Evolutionary conservation across 2,797 vertebrate genomes (phyloP).

Genomic region (Sebastes itinus): DNA sequence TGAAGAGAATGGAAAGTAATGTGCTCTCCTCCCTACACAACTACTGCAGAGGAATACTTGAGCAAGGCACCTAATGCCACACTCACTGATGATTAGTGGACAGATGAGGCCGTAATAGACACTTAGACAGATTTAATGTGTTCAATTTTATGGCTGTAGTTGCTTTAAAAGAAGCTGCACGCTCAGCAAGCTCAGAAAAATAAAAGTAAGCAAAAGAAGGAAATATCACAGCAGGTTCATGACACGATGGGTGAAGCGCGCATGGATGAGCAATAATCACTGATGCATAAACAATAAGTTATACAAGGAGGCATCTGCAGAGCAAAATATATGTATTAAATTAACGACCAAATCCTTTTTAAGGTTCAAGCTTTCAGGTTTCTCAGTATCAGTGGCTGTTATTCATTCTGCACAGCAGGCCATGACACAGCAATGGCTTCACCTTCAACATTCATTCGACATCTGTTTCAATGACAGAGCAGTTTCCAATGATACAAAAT

Average conservation of each 20-base stretch:
- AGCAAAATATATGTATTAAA: not conserved
- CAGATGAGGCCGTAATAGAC: conserved; percentile 35
- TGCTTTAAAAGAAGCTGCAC: conserved; percentile 21
- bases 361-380: not conserved
- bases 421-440: not conserved
- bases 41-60: conserved; percentile 8
- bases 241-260: not conserved
- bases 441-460: not conserved
- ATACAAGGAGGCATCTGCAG: not conserved
- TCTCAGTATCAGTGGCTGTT: not conserved
- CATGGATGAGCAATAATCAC: conserved; percentile 17
- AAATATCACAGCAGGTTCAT: conserved; percentile 18
- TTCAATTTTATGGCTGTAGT: conserved; percentile 28
- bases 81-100: conserved; percentile 35
- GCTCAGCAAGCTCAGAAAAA: conserved; percentile 24
- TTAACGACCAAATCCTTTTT: not conserved
- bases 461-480: not conserved
- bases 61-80: conserved; percentile 16
- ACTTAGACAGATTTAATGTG: conserved; percentile 42
- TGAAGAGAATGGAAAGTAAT: conserved; percentile 7
- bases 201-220: conserved; percentile 19
- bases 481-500: not conserved
- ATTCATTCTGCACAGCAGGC: not conserved
- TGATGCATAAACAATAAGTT: conserved; percentile 18
- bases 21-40: not conserved